Percentiles rank a stretch among this genome's conserved stretches.
Evolutionary conservation across 2,888 invertebrate genomes (phyloP).

Genomic region (Lochmaea crataegi): DNA sequence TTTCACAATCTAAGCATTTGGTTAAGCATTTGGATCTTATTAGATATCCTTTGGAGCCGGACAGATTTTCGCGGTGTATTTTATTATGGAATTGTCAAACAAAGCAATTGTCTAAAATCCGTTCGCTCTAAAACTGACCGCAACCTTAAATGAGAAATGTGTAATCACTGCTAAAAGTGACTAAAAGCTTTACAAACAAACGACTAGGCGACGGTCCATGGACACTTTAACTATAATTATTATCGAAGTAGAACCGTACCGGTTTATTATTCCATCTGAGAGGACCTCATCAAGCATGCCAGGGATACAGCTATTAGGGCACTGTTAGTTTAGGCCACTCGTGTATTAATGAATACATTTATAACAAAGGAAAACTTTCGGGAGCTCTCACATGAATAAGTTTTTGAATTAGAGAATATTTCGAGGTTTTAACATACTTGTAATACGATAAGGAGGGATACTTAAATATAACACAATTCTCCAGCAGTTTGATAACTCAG

Average conservation of each 20-base stretch:
- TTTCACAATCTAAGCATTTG: no score
- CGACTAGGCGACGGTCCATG: constrained; percentile 26
- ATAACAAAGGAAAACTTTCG: constrained; percentile 16
- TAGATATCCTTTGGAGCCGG: neutral
- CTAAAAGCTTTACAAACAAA: constrained; percentile 29
- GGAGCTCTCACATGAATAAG: constrained; percentile 8
- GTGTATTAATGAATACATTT: constrained; percentile 24
- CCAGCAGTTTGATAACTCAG: no score
- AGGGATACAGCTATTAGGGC: constrained; percentile 24
- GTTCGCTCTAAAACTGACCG: neutral
- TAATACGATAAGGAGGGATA: no score
- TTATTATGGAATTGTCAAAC: neutral
- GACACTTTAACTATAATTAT: constrained; percentile 39
- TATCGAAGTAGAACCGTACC: constrained; percentile 29
- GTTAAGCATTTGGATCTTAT: no score
- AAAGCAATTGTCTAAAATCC: neutral
- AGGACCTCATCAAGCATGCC: constrained; percentile 21
- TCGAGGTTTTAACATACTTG: neutral
- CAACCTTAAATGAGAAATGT: constrained; percentile 6
- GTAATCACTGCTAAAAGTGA: constrained; percentile 21
- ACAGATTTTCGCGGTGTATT: neutral
- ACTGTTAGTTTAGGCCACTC: constrained; percentile 30
- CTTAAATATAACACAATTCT: no score
- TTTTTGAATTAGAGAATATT: constrained; percentile 10
- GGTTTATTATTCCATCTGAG: constrained; percentile 35